Evolutionary conservation across 2,113 vertebrate genomes (phyloP).

Genomic region (Melanerpes aurifrons): DNA sequence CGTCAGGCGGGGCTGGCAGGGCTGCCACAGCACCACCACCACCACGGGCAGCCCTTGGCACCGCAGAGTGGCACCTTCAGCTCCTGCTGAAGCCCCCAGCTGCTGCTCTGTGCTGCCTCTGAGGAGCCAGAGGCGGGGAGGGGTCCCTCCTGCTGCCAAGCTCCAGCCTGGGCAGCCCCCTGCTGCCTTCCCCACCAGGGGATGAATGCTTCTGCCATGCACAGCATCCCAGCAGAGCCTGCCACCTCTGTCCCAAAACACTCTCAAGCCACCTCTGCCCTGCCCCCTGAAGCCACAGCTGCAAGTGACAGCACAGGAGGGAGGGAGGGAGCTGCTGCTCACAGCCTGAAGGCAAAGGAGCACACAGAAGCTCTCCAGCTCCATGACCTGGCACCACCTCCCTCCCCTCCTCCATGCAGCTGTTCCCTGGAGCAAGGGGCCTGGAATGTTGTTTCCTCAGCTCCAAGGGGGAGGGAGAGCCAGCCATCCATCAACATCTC

Average conservation of each 20-base stretch:
- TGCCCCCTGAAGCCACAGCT: neutral
- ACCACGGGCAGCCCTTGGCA: neutral
- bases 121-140: neutral
- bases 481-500: constrained; percentile 42
- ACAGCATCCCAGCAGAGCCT: neutral
- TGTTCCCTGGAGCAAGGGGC: neutral
- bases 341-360: neutral
- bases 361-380: neutral
- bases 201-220: neutral
- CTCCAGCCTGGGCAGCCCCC: neutral
- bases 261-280: neutral
- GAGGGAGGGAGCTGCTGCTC: neutral
- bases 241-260: neutral
- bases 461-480: neutral
- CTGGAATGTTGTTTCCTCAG: constrained; percentile 19
- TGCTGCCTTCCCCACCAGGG: neutral
- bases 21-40: neutral
- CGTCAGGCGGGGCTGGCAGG: neutral
- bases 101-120: neutral
- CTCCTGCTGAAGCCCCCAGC: neutral
- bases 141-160: neutral
- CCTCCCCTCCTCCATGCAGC: neutral
- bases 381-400: neutral
- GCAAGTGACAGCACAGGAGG: neutral
- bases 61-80: neutral